These are phyloP conservation scores for Ctenicera cuprea DNA, from an alignment of 2,888 invertebrate species.

Conservation along the genomic window DNA sequence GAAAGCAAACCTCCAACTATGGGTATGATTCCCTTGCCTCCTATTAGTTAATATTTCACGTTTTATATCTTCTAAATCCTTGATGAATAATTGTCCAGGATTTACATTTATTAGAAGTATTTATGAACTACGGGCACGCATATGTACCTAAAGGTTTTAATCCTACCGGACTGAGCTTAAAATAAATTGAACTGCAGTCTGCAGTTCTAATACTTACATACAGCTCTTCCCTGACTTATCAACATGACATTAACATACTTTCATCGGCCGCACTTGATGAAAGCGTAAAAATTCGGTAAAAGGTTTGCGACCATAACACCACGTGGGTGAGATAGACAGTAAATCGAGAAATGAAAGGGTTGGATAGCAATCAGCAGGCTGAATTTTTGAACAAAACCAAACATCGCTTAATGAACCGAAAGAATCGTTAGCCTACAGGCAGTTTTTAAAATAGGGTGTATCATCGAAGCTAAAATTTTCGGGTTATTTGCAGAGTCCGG, in stretches of 20 bases:
- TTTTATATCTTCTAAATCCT: slow-evolving; percentile 20
- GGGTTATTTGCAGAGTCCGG: slow-evolving; percentile 22
- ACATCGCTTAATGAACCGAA: slow-evolving; percentile 26
- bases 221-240: not conserved
- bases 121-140: slow-evolving; percentile 4
- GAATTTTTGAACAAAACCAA: slow-evolving; percentile 23
- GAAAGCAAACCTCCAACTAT: not conserved
- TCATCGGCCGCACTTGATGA: not conserved
- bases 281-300: slow-evolving; percentile 1
- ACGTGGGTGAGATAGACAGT: not conserved
- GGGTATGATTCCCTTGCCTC: not conserved
- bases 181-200: slow-evolving; percentile 5
- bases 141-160: not conserved
- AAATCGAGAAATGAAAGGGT: slow-evolving; percentile 8
- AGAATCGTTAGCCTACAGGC: slow-evolving; percentile 3
- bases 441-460: slow-evolving; percentile 9
- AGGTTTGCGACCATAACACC: not conserved
- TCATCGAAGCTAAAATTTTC: slow-evolving; percentile 20
- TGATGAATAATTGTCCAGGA: slow-evolving; percentile 11
- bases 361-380: not conserved
- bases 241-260: not conserved
- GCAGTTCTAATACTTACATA: too few species aligned
- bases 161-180: not conserved
- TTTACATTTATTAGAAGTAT: slow-evolving; percentile 7
- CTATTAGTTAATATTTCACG: slow-evolving; percentile 3